Conservation (phyloP, 2,113 vertebrate species). For the Sus scrofa region DNA sequence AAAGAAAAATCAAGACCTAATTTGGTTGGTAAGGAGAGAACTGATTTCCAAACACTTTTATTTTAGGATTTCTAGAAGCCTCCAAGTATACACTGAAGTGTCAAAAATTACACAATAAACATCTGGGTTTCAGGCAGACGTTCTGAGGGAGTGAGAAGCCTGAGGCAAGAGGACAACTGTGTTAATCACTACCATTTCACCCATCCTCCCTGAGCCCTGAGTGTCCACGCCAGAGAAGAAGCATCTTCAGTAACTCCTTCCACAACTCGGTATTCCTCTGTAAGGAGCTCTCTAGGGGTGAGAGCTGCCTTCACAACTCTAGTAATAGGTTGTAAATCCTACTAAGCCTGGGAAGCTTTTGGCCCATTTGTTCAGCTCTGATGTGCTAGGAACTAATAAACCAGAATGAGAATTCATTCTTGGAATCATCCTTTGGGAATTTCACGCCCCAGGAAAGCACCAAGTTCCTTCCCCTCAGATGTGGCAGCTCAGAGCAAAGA, state of each 20-base stretch:
- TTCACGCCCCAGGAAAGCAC: background rate
- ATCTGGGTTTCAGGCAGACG: background rate
- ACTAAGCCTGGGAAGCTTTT: constrained; percentile 28
- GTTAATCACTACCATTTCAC: background rate
- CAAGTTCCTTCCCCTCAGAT: background rate
- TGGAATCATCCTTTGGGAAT: constrained; percentile 48
- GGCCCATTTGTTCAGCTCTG: constrained; percentile 48
- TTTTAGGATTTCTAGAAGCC: background rate
- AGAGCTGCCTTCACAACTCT: background rate
- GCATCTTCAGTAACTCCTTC: background rate
- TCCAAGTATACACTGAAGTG: background rate
- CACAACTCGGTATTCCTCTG: background rate
- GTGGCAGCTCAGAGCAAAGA: background rate
- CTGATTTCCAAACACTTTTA: background rate
- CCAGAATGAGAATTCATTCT: constrained; percentile 26
- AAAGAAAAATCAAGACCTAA: background rate
- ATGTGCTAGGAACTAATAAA: constrained; percentile 55
- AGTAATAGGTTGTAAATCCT: constrained; percentile 69
- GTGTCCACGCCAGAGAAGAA: accelerated
- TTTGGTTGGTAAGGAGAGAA: background rate
- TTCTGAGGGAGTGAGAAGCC: background rate
- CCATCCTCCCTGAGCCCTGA: accelerated
- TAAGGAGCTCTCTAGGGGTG: background rate
- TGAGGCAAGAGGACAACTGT: background rate
- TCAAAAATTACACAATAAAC: constrained; percentile 11